Evolutionary conservation across 2,797 vertebrate species (phyloP).

Genomic region (Sylvia borin): DNA sequence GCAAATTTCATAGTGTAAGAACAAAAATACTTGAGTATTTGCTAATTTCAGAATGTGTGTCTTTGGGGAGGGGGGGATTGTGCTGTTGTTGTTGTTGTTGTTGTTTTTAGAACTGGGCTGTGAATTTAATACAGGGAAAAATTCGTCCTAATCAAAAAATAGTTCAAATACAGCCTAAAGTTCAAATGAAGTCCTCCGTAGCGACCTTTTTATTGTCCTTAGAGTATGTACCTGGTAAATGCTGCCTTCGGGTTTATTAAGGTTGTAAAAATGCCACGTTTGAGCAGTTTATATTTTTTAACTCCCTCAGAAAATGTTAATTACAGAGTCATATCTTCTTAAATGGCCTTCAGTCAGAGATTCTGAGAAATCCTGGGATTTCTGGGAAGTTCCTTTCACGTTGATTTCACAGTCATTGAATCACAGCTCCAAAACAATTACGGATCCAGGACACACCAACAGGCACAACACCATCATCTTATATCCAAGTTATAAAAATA

Average conservation of each 20-base stretch:
- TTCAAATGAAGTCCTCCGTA: background rate
- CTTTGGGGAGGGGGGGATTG: background rate
- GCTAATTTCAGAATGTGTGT: background rate
- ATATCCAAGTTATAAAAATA: background rate
- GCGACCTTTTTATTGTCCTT: background rate
- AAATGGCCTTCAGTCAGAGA: background rate
- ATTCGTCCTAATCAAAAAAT: background rate
- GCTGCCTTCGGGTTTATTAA: slow-evolving; percentile 46
- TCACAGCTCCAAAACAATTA: background rate
- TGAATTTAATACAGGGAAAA: background rate
- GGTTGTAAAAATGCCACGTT: slow-evolving; percentile 32
- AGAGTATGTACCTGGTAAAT: background rate
- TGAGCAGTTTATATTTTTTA: slow-evolving; percentile 41
- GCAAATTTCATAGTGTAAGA: background rate
- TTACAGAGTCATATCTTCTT: background rate
- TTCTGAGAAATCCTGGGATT: slow-evolving; percentile 1
- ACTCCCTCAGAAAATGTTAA: slow-evolving; percentile 36
- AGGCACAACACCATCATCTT: background rate
- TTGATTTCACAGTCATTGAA: background rate
- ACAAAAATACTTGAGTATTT: background rate
- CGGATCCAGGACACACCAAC: background rate
- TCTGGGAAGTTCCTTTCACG: background rate
- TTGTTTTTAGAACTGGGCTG: background rate
- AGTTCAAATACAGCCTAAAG: background rate
- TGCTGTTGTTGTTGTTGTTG: background rate